These are phyloP conservation scores for Cistogaster globosa DNA, from an alignment of 2,888 invertebrate species.

Conservation along the genomic window DNA sequence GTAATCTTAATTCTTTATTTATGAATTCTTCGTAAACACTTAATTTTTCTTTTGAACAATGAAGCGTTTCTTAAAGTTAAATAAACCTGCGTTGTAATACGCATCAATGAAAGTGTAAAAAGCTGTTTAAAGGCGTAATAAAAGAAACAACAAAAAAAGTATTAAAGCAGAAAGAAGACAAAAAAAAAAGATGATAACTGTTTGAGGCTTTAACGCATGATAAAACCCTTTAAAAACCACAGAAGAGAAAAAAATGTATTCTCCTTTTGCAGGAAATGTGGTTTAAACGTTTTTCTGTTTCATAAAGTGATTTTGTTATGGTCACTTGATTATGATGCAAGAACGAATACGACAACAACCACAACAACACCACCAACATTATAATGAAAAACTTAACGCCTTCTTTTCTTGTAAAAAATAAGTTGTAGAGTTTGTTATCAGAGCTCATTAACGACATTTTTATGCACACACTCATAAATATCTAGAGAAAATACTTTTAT, in stretches of 20 bases:
- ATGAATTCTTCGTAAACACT: constrained; percentile 10
- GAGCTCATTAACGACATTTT: constrained; percentile 51
- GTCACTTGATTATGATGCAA: constrained; percentile 50
- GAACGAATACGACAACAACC: not conserved
- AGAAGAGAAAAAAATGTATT: constrained; percentile 19
- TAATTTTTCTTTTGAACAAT: constrained; percentile 10
- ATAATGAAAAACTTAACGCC: constrained; percentile 31
- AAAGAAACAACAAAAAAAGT: constrained; percentile 15
- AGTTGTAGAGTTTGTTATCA: constrained; percentile 17
- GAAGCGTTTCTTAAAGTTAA: constrained; percentile 18
- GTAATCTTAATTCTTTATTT: constrained; percentile 15
- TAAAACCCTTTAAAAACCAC: constrained; percentile 34
- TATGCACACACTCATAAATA: constrained; percentile 39
- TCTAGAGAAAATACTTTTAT: not conserved
- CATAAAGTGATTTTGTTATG: constrained; percentile 35
- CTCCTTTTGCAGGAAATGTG: not conserved
- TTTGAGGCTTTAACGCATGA: constrained; percentile 39
- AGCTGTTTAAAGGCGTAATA: constrained; percentile 46
- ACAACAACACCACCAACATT: not conserved
- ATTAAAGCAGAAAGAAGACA: constrained; percentile 10
- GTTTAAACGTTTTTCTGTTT: constrained; percentile 47
- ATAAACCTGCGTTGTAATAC: constrained; percentile 41
- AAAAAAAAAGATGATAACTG: constrained; percentile 30
- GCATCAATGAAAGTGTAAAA: constrained; percentile 65
- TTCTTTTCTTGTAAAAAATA: constrained; percentile 10